Evolutionary conservation across 2,888 invertebrate genomes (phyloP), one percentile per base, ranked within the genome.

Genomic region (Podabrus alpinus): DNA sequence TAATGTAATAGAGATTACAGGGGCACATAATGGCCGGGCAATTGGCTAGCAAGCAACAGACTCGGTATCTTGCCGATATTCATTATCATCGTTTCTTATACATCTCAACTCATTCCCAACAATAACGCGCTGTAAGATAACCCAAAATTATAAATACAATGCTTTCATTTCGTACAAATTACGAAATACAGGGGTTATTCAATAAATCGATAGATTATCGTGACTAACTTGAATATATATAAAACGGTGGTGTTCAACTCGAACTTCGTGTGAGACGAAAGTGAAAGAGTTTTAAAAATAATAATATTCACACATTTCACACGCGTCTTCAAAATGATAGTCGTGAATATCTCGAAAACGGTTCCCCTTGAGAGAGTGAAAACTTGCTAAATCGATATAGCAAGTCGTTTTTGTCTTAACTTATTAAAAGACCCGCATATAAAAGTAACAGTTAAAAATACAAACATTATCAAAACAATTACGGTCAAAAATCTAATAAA

Each of bases 1-100:
- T 84, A 84, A 84, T 82, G 83, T 84, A 85, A 84, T 84, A 83
- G 84, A 85, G 84, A 85, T 85, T 85, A 85, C 83, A 83, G 84
- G 82, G 84, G 83, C 83, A 84, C 81, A 84, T 83, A 84, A 85
- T 84, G 82, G 84, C 83, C 82, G 80, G 80, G 80, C 80, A 79
- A 81, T 82, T 80, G 81, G 78, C 77, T 78, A 77, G 76, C 74
- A 74, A 76, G 77, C 74, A 71, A 66, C 68, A 75, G 75, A 72
- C 71, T 75, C 24, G 69, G 67, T 62, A 71, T 72, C 72, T 72
- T 72, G 68, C 72, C 62, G 61, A 67, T 72, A 67, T 69, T 70
- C 75, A 75, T 75, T 75, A 72, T 75, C 69, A 74, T 71, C 72
- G 66, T 71, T 75, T 75, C 74, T 70, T 67, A 59, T 67, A 66